A percentile compares a stretch with the other conserved stretches of the same genome.
Conservation (phyloP, 2,797 vertebrate genomes). For the Urosaurus nigricauda region DNA sequence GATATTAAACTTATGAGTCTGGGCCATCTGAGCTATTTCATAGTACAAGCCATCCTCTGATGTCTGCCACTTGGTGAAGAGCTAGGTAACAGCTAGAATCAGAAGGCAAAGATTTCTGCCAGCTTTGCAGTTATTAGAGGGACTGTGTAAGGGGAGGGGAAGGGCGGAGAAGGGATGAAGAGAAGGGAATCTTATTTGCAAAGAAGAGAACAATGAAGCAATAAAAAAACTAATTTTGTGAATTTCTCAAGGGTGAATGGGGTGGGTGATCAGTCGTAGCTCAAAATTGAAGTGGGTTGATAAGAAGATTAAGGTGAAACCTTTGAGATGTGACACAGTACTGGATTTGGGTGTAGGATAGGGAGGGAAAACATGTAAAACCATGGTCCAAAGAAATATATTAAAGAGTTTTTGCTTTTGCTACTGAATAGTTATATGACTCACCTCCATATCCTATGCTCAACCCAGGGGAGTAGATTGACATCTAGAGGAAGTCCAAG, state of each 20-base stretch:
- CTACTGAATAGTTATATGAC: neutral
- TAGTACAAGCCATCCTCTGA: too few relatives aligned
- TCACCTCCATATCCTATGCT: too few relatives aligned
- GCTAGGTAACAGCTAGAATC: too few relatives aligned
- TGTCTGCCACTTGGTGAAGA: neutral
- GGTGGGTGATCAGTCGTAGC: neutral
- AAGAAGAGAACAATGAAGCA: conserved; percentile 27
- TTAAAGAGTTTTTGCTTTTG: neutral
- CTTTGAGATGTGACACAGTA: neutral
- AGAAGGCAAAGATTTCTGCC: neutral
- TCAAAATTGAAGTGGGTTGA: conserved; percentile 23
- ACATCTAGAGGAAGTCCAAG: neutral
- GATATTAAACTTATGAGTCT: too few relatives aligned
- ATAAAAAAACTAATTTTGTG: conserved; percentile 35
- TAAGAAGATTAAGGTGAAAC: conserved; percentile 27
- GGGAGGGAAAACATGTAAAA: neutral
- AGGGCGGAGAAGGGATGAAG: neutral
- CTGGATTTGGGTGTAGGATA: neutral
- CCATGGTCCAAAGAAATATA: neutral
- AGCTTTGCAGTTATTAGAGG: neutral
- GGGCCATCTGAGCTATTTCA: too few relatives aligned
- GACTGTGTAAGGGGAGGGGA: neutral
- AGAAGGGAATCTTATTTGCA: conserved; percentile 22
- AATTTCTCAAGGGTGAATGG: conserved; percentile 26
- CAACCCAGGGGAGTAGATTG: neutral